Evolutionary conservation across 1,140 invertebrate species (phyloP), one percentile per base, ranked within the genome.

Genomic region (Formica selysi): DNA sequence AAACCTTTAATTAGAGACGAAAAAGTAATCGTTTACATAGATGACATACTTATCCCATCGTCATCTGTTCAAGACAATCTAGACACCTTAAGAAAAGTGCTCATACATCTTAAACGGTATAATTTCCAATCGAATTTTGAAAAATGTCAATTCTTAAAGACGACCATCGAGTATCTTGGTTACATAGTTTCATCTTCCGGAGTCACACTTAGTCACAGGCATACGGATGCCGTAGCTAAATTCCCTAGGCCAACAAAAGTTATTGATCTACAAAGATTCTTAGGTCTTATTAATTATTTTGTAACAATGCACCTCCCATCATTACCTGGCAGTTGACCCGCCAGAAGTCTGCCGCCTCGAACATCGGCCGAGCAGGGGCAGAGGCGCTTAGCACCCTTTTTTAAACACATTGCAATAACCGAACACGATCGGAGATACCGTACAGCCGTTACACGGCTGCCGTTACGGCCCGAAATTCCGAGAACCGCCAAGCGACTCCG

Each of bases 241-340:
- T 85, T 84, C 7, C 80, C 68, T 0, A 10, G 16, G 0, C 68
- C 85, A 0, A 64, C 48, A 59, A 85, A 65, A 0, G 62, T 81
- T 0, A 87, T 81, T 61, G 16, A 89, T 65, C 19, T 93, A 6
- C 88, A 90, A 48, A 81, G 73, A 7, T 93, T 92, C 68, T 44
- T 93, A 29, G 90, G 91, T 1, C 22, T 89, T 3, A 79, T 78
- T 2, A 76, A 62, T 32, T 93, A 22, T 22, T 22, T 22, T 22
- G 22, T 22, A 22, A 22, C 22, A 22, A 22, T 22, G 22, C 22
- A 22, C 0, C 22, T 22, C 22, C 22, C 22, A 22, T 22, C 22
- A 22, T 22, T 22, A 22, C 22, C 22, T 22, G 22, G 22, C 22
- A 22, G 22, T 22, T 22, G 22, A 22, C 22, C 22, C 22, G 22